Base-by-base conservation (phyloP, 2,888 invertebrate genomes). In the Stenotaenia linearis region DNA sequence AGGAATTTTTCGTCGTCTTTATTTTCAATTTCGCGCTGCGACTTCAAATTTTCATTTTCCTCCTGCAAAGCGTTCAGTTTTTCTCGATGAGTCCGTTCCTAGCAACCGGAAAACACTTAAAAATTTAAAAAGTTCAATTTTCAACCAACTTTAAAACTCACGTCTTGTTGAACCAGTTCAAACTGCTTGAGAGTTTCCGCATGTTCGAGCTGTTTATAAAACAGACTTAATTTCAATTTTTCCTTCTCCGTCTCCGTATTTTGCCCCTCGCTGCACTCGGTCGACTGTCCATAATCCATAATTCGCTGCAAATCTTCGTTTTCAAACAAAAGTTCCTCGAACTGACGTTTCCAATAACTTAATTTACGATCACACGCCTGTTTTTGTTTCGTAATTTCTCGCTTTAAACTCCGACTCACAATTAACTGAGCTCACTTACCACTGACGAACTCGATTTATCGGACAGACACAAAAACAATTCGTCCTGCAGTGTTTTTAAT, bases 141-240 rank as follows among this genome's bases (percentile, higher is more conserved):
- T 30, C 7, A 2, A 0, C n/a, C n/a, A n/a, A n/a, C n/a, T n/a
- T n/a, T n/a, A 18, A 7, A 1, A 5, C 76, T 74, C 7, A 81
- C 82, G 79, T 82, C 79, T 35, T 21, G 10, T 61, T 80, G 78
- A 21, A 80, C 32, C 10, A 50, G 74, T 79, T 80, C 79, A 7
- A 80, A 45, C 25, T 78, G 45, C 56, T 76, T 80, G 21, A 80
- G 25, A 5, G 79, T 75, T n/a, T 79, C 80, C 30, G 81, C 79
- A 45, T 82, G 81, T 50, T 82, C 82, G 80, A 82, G 79, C 61
- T 82, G 82, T 50, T 81, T 81, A 18, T 80, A 79, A 23, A 82
- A 78, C 15, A 82, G 28, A 75, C 80, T 77, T 18, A 82, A 79
- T 50, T 81, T 82, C 40, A 82, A 35, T 18, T 81, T 79, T 12